Evolutionary conservation across 2,797 vertebrate genomes (phyloP), one percentile per base, ranked within the genome.

Genomic region (Chelmon rostratus): DNA sequence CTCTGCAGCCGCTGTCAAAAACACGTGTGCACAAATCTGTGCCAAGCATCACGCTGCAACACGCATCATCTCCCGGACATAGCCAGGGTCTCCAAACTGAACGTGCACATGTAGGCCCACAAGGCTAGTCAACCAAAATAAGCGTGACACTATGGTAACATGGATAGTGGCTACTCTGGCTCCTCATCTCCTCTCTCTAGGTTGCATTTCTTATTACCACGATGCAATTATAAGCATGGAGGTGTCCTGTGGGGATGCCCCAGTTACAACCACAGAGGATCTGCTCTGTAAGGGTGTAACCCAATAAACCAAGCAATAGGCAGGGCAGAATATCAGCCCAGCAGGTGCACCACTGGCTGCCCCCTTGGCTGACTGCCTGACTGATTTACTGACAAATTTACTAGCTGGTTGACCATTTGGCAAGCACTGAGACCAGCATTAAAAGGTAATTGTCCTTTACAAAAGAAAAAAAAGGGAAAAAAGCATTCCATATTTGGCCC

Each of bases 191-290:
- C 61, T 72, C 42, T 59, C 50, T 71, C 63, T 54, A 46, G 53
- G 57, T 76, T 79, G 63, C 72, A 78, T 71, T 61, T 93, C 57
- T 81, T 87, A 79, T 85, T 85, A 88, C 73, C 68, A 89, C 73
- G 25, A n/a, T 76, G 78, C 81, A 90, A 78, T 90, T 83, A 87
- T 80, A 84, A 84, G 62, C 59, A 74, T 69, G 69, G 67, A 88
- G 79, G 79, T 85, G 82, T 91, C 86, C 78, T 92, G 78, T 86
- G 89, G 86, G 76, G 82, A 88, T 91, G 86, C 73, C 89, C 92
- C 82, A 92, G 71, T 91, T 91, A 85, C 75, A 86, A 83, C 77
- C 79, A 81, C 28, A 69, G 37, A 61, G 50, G 66, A 74, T 63
- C 50, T 54, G 65, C 54, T 73, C 35, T 72, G 42, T 12, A 74